phyloP scores from a whole-genome alignment of 2,113 vertebrate species.

The Dipodomys stephensi region DNA sequence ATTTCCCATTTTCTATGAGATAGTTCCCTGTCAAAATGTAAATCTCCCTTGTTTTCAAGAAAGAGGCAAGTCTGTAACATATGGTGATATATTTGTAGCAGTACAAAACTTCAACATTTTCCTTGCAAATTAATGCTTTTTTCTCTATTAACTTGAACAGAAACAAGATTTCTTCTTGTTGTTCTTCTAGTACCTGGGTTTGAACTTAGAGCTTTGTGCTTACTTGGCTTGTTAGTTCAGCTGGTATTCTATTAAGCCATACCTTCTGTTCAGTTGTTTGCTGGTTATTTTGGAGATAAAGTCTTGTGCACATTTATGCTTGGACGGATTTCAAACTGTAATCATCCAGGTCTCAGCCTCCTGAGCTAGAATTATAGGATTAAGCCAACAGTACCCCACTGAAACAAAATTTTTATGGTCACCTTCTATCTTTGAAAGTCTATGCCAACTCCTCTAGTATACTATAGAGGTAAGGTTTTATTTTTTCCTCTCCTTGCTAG shows the following conservation, averaged over 20 bases:
- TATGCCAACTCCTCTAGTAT: background rate
- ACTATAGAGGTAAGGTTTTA: background rate
- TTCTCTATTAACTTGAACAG: background rate
- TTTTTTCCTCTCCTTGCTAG: background rate
- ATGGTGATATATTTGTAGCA: background rate
- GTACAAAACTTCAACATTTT: background rate
- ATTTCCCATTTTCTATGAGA: background rate
- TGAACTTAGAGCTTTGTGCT: no score
- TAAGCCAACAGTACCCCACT: no score
- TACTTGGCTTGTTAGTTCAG: no score
- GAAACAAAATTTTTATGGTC: background rate
- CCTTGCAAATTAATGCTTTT: constrained; percentile 7
- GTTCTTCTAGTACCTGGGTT: no score
- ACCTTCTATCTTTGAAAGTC: background rate
- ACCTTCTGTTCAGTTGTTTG: no score
- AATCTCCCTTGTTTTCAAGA: constrained; percentile 35
- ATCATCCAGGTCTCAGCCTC: no score
- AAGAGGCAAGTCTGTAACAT: background rate
- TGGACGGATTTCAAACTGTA: no score
- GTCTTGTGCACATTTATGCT: no score
- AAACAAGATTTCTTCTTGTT: background rate
- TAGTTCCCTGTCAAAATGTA: constrained; percentile 3
- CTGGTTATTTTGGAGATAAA: no score
- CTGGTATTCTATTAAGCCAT: no score
- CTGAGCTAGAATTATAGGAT: no score